phyloP scores from a whole-genome alignment of 2,888 invertebrate species.

The Napeogenes inachia region DNA sequence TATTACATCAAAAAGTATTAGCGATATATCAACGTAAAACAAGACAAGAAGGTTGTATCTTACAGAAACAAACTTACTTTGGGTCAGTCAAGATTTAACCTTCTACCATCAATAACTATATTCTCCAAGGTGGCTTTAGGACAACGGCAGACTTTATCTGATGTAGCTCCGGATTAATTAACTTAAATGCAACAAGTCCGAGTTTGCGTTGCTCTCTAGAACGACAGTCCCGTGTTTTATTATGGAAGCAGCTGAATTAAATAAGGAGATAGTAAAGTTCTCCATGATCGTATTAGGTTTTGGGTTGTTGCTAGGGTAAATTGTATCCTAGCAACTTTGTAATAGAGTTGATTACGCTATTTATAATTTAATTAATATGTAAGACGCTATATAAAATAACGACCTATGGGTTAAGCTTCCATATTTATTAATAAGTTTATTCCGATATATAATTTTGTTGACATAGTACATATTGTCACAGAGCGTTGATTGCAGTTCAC shows the following conservation, averaged over 20 bases:
- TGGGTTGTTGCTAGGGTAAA: slow-evolving; percentile 34
- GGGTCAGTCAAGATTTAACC: slow-evolving; percentile 27
- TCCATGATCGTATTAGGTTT: slow-evolving; percentile 45
- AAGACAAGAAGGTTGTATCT: slow-evolving; percentile 2
- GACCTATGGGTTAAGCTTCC: slow-evolving; percentile 17
- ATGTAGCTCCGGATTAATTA: slow-evolving; percentile 71
- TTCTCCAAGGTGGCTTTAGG: slow-evolving; percentile 48
- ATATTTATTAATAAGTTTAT: slow-evolving; percentile 2
- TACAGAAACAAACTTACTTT: slow-evolving; percentile 24
- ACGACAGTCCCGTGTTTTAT: slow-evolving; percentile 68
- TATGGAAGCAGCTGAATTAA: slow-evolving; percentile 68
- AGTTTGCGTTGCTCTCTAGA: slow-evolving; percentile 70
- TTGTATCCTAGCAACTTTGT: slow-evolving; percentile 31
- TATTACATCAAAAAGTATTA: not conserved
- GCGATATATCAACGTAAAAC: slow-evolving; percentile 1
- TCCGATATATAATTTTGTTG: not conserved
- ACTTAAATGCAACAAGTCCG: slow-evolving; percentile 76
- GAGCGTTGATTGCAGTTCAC: not conserved
- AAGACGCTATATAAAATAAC: slow-evolving; percentile 23
- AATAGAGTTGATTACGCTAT: slow-evolving; percentile 24
- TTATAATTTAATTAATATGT: slow-evolving; percentile 22
- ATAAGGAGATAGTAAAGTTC: slow-evolving; percentile 48
- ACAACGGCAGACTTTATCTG: slow-evolving; percentile 58
- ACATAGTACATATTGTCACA: too few species aligned
- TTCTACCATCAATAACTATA: slow-evolving; percentile 35